Percentiles rank a stretch among this genome's conserved stretches.
phyloP scores from a whole-genome alignment of 2,113 vertebrate genomes.

The Elephas maximus region DNA sequence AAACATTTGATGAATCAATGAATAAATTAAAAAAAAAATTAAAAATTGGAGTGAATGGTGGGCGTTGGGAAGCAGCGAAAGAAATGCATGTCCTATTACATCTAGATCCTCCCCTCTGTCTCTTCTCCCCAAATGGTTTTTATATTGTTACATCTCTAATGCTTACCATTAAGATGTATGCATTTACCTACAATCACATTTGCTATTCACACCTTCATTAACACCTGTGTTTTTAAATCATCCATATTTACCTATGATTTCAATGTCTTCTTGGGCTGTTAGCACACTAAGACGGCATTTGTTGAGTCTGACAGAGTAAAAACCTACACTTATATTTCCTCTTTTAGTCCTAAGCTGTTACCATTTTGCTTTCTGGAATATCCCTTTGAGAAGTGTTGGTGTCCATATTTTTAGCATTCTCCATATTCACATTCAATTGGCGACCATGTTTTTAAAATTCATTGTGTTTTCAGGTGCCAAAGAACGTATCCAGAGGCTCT shows the following conservation, averaged over 20 bases:
- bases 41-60: background rate
- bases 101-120: background rate
- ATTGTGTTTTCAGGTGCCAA: conserved; percentile 25
- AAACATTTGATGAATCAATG: background rate
- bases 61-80: background rate
- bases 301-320: background rate
- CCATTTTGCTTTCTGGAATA: background rate
- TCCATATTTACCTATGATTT: background rate
- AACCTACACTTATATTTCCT: background rate
- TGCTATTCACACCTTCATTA: background rate
- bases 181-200: background rate
- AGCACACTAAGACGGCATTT: background rate
- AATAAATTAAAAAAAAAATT: background rate
- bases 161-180: background rate
- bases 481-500: conserved; percentile 2
- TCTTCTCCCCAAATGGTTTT: background rate
- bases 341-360: background rate
- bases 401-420: background rate
- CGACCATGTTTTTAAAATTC: conserved; percentile 13
- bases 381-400: background rate
- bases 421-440: background rate
- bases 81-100: background rate
- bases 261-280: background rate
- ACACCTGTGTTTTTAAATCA: background rate
- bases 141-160: background rate